phyloP scores from a whole-genome alignment of 1,140 invertebrate genomes.

The Mylabris phalerata region DNA sequence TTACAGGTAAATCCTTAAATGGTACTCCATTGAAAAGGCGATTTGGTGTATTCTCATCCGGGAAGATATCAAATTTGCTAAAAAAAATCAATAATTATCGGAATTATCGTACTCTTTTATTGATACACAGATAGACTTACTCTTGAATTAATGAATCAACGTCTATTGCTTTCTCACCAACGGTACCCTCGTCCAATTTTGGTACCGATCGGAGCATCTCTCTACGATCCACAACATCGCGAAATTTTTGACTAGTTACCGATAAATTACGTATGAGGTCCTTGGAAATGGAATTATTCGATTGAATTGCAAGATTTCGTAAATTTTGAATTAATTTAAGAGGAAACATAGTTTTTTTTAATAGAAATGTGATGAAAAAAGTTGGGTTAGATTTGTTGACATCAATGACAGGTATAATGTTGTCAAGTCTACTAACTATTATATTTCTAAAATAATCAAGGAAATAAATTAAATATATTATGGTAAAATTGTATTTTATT shows the following conservation, averaged over 20 bases:
- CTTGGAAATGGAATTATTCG: too few relatives aligned
- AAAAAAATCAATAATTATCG: slow-evolving; percentile 30
- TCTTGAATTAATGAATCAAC: slow-evolving; percentile 48
- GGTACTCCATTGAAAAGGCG: slow-evolving; percentile 68
- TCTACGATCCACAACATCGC: slow-evolving; percentile 51
- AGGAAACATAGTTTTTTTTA: too few relatives aligned
- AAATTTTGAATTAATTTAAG: too few relatives aligned
- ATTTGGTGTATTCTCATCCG: slow-evolving; percentile 62
- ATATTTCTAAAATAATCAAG: too few relatives aligned
- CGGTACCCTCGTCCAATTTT: slow-evolving; percentile 57
- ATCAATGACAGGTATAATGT: too few relatives aligned
- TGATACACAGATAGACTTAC: slow-evolving; percentile 24
- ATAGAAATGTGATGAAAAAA: too few relatives aligned
- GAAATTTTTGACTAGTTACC: slow-evolving; percentile 24
- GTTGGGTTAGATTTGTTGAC: too few relatives aligned
- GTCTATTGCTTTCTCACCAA: slow-evolving; percentile 55
- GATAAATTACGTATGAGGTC: slow-evolving; percentile 3
- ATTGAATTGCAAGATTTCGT: too few relatives aligned
- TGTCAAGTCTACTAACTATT: too few relatives aligned
- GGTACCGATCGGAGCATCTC: slow-evolving; percentile 51
- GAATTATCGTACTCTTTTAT: neutral
- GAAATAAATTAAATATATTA: too few relatives aligned
- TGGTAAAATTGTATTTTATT: too few relatives aligned
- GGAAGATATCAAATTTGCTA: slow-evolving; percentile 65
- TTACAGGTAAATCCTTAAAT: slow-evolving; percentile 74